phyloP scores from a whole-genome alignment of 1,140 invertebrate species.

The Leptopilina clavipes region DNA sequence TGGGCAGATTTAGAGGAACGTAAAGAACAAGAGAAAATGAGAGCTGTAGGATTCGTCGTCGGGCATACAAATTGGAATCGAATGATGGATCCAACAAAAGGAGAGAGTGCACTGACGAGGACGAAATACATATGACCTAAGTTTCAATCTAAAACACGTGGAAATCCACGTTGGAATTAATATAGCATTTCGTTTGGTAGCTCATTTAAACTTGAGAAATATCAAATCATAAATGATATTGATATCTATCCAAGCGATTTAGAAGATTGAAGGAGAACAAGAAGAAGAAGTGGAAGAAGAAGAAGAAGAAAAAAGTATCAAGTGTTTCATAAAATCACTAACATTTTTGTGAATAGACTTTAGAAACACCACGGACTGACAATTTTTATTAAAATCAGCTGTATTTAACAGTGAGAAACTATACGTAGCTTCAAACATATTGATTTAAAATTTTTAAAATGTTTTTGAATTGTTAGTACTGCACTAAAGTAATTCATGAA shows the following conservation, averaged over 20 bases:
- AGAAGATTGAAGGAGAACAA: background rate
- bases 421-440: background rate
- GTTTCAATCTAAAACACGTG: background rate
- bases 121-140: slow-evolving; percentile 89
- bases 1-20: slow-evolving; percentile 98
- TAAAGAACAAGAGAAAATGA: slow-evolving; percentile 90
- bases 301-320: background rate
- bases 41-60: slow-evolving; percentile 95
- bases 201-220: background rate
- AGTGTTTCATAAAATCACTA: background rate
- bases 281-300: background rate
- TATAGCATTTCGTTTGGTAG: background rate
- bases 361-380: background rate
- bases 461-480: background rate
- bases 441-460: background rate
- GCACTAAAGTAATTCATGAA: background rate
- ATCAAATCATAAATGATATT: background rate
- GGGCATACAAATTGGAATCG: slow-evolving; percentile 95
- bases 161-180: background rate
- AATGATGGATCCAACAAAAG: slow-evolving; percentile 94
- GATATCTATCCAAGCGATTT: background rate
- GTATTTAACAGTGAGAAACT: background rate
- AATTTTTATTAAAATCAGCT: background rate
- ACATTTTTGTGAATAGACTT: background rate
- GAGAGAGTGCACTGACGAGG: slow-evolving; percentile 90